These are phyloP conservation scores for Metacarcinus magister DNA, from an alignment of 2,888 invertebrate species.

Conservation along the genomic window DNA sequence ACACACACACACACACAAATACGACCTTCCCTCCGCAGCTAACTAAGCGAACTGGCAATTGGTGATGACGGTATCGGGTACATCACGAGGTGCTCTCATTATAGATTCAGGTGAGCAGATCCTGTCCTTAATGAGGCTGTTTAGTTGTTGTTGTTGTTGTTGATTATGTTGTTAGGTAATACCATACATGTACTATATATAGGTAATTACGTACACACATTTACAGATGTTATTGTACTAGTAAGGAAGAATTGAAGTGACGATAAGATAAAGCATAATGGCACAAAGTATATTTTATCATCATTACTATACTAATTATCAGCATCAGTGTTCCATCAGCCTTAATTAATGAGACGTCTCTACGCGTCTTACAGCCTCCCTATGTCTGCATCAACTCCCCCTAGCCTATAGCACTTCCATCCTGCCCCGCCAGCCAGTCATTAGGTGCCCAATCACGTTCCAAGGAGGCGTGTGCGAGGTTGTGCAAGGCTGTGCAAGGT, in stretches of 20 bases:
- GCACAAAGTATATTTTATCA: neutral
- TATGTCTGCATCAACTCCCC: neutral
- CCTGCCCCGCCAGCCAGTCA: neutral
- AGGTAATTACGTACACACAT: neutral
- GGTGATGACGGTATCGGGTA: neutral
- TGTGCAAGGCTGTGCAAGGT: neutral
- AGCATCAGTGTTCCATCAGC: neutral
- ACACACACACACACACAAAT: neutral
- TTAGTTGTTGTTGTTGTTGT: neutral
- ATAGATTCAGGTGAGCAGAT: neutral
- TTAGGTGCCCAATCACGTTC: neutral
- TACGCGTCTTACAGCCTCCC: neutral
- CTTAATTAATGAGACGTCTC: neutral
- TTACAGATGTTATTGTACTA: too few species aligned
- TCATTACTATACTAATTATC: neutral
- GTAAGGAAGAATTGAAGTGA: neutral
- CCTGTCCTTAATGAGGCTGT: neutral
- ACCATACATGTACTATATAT: too few species aligned
- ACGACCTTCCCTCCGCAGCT: neutral
- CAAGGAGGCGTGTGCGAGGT: neutral
- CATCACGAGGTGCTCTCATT: neutral
- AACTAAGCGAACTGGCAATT: neutral
- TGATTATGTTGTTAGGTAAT: too few species aligned
- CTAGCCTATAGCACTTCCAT: too few species aligned
- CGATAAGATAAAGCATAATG: neutral